Percentiles rank a stretch among this genome's conserved stretches.
These are phyloP conservation scores for Pocillopora meandrina DNA, from an alignment of 92 coral and sea anemone genomes.

Conservation along the genomic window DNA sequence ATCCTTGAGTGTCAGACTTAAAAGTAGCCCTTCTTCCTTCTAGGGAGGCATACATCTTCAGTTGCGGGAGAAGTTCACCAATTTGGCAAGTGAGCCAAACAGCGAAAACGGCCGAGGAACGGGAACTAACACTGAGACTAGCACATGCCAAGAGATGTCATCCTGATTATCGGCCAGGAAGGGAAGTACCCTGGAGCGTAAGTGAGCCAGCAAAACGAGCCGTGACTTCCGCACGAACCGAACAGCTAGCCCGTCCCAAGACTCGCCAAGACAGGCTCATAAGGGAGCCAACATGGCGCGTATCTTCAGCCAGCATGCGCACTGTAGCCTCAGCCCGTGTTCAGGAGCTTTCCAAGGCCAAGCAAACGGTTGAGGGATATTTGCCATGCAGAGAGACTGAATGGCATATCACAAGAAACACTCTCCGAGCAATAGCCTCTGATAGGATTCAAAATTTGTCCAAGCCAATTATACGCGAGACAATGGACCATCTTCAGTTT, in stretches of 20 bases:
- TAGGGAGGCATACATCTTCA: conserved; percentile 64
- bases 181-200: conserved; percentile 71
- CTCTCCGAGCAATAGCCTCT: conserved; percentile 83
- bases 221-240: conserved; percentile 68
- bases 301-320: conserved; percentile 77
- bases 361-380: conserved; percentile 83
- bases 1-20: too few relatives aligned
- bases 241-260: conserved; percentile 88
- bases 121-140: conserved; percentile 77
- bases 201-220: conserved; percentile 78
- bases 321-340: conserved; percentile 86
- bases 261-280: conserved; percentile 77
- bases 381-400: conserved; percentile 70
- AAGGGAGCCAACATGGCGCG: conserved; percentile 92
- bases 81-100: conserved; percentile 89
- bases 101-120: conserved; percentile 87
- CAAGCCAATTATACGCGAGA: conserved; percentile 79
- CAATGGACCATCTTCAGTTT: conserved; percentile 91
- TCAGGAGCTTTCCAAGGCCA: conserved; percentile 83
- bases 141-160: conserved; percentile 85
- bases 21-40: background rate
- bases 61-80: conserved; percentile 94
- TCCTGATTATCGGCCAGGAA: conserved; percentile 67
- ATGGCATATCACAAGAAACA: conserved; percentile 68
- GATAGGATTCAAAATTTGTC: conserved; percentile 82